Conservation (phyloP, 2,888 invertebrate genomes). For the Epirrhoe alternata region DNA sequence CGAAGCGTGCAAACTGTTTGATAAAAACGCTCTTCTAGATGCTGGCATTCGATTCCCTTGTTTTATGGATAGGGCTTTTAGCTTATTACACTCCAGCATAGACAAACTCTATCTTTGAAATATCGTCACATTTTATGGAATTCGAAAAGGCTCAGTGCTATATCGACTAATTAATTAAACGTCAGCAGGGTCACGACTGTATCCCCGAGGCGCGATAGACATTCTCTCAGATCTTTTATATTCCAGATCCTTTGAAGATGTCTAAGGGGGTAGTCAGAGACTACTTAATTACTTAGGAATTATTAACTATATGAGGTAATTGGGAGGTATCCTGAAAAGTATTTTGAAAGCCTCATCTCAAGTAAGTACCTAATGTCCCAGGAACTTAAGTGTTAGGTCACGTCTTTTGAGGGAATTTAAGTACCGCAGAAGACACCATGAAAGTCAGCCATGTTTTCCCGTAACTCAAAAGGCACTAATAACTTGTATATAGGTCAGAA, state of each 20-base stretch:
- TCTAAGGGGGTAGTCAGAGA: no score
- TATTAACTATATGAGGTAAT: no score
- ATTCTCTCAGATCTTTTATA: no score
- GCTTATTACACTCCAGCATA: constrained; percentile 11
- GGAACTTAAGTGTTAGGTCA: no score
- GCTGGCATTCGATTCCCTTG: constrained; percentile 8
- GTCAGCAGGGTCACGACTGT: no score
- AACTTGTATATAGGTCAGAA: constrained; percentile 16
- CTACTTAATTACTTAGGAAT: no score
- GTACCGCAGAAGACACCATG: background rate
- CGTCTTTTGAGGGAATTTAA: background rate
- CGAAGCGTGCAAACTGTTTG: constrained; percentile 26
- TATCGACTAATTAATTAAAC: background rate
- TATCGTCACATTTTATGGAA: background rate
- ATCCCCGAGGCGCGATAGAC: no score
- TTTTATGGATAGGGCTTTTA: constrained; percentile 21
- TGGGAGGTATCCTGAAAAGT: no score
- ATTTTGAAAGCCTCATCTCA: no score
- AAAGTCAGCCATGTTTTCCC: background rate
- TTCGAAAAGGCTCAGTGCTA: background rate
- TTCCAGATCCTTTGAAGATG: no score
- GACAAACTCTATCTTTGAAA: background rate
- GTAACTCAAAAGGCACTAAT: background rate
- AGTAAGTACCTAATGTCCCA: no score
- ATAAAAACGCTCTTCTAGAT: constrained; percentile 21